Conservation (phyloP, 1,140 invertebrate species). For the Drosophila burlai region DNA sequence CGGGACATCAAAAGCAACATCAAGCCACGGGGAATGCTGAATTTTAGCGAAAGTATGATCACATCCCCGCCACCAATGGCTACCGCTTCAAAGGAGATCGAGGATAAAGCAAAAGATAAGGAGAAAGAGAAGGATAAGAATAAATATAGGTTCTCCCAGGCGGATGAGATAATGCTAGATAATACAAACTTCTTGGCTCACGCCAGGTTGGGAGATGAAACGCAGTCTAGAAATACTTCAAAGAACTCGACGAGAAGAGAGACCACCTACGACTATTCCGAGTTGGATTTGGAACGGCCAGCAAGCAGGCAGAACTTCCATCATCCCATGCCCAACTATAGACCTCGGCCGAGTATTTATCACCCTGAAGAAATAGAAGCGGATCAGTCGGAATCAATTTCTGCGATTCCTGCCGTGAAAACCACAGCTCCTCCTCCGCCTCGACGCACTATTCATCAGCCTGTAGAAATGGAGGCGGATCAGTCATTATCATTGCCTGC, state of each 20-base stretch:
- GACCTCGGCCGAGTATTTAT: constrained; percentile 2
- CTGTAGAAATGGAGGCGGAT: not conserved
- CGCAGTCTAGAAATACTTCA: constrained; percentile 59
- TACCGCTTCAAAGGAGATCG: not conserved
- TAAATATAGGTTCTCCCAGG: constrained; percentile 65
- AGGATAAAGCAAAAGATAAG: constrained; percentile 1
- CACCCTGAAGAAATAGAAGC: constrained; percentile 8
- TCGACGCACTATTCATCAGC: constrained; percentile 17
- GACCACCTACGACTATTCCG: constrained; percentile 42
- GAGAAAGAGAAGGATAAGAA: not conserved
- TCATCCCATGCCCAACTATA: not conserved
- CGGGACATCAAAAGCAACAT: constrained; percentile 8
- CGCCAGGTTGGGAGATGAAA: constrained; percentile 67
- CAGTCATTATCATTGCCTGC: not conserved
- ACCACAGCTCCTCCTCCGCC: not conserved
- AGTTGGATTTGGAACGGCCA: constrained; percentile 40
- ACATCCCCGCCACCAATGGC: constrained; percentile 36
- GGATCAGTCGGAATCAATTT: not conserved
- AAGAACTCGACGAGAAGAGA: constrained; percentile 57
- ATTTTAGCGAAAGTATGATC: constrained; percentile 60
- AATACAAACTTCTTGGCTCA: constrained; percentile 71
- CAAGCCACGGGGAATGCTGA: constrained; percentile 46
- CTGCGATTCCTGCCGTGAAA: not conserved
- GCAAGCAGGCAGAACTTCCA: not conserved
- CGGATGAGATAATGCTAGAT: constrained; percentile 67